Base-by-base conservation (phyloP, 2,113 vertebrate species). In the Sphaerodactylus townsendi region DNA sequence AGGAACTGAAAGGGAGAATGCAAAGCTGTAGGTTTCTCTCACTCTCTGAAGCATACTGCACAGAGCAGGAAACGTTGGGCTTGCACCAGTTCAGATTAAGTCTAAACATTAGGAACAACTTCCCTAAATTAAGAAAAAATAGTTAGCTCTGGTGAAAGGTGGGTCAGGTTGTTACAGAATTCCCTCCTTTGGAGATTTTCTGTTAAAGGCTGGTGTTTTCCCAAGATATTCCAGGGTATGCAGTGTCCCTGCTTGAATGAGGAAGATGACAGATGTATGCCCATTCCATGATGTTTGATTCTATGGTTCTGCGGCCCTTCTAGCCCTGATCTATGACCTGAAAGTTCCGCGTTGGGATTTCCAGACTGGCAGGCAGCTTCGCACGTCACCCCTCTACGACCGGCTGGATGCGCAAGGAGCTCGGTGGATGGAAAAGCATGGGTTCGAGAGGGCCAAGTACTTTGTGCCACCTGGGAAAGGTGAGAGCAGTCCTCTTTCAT, bases 311-410 rank as follows among this genome's bases (percentile, higher is more conserved):
- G 76, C 91, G 70, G 86, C 44, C 69, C 0, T 84, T 91, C n/a
- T 88, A 99, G 98, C 98, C 25, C 94, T 99, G 79, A 94, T 99
- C 30, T 99, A 96, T 14, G 98, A 99, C 65, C 96, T 99, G 82
- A 99, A 99, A 68, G 98, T 99, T 89, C 99, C 98, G 17, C 98
- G 98, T 1, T 99, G 98, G 99, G 99, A 99, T 92, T 99, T 99
- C 92, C 99, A 99, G 96, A 99, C 99, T 0, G 99, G 99, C 5
- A 94, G 99, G 64, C 99, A 99, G 95, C 95, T 99, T 79, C 96
- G 99, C 6, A 99, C 98, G 0, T 99, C 98, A 2, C 99, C 99
- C 0, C 91, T 99, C 44, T 99, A 99, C 0, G 99, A 99, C 92
- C 97, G 99, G 0, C 94, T 99, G 89, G 99, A 99, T 23, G 98